Evolutionary conservation across 2,113 vertebrate genomes (phyloP), one percentile per base, ranked within the genome.

Genomic region (Rhipidura dahli): DNA sequence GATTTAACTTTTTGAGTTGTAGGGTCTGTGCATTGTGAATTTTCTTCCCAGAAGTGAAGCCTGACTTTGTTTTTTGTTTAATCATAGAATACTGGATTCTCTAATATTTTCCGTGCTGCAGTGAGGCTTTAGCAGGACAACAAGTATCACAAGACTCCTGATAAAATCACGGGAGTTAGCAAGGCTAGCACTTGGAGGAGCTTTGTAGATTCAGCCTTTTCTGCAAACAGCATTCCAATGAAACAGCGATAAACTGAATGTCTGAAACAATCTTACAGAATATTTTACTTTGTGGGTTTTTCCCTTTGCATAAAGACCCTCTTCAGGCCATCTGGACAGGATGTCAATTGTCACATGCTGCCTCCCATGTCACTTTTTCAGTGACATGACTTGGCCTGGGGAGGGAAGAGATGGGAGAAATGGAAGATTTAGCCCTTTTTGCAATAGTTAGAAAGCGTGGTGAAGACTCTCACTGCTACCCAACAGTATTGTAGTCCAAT

Each of bases 131-230:
- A 71, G 60, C 53, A 82, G 69, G 72, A 35, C 70, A 51, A 39
- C 15, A 40, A 86, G 37, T 76, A 71, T 92, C 85, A 88, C 10
- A 6, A 89, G 94, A 84, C 72, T 90, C 51, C 72, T 81, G 85
- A 93, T 89, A 93, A 96, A 89, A 87, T 92, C 64, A 50, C 13
- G 3, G 51, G 68, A 95, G 69, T 88, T 84, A 70, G 39, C 68
- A 79, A 90, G 83, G 37, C 51, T 60, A 70, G 69, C 56, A n/a
- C 88, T 95, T 1, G 3, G 71, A 90, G 76, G 45, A 90, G 72
- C 28, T 91, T 56, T 96, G 85, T 87, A 92, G 76, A 93, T 93
- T 96, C 92, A 93, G 80, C 88, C 80, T 64, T 93, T 86, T 71
- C 92, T 93, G 85, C 71, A 87, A 90, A 54, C 51, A 86, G 30